Evolutionary conservation across 1,140 invertebrate genomes (phyloP), one percentile per base, ranked within the genome.

Genomic region (Maniola jurtina): DNA sequence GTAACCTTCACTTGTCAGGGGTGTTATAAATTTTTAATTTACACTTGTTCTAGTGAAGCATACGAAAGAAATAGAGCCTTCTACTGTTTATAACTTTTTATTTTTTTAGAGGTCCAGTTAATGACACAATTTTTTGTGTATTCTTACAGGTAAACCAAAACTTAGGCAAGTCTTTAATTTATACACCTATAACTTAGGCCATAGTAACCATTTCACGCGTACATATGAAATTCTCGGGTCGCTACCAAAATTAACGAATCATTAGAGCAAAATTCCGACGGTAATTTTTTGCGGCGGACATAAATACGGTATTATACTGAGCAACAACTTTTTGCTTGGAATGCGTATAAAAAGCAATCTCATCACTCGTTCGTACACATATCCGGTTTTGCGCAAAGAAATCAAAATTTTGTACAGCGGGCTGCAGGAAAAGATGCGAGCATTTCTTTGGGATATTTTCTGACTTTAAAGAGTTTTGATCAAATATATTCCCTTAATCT

Each of bases 321-420:
- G 77, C 73, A 80, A 79, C 75, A 72, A 81, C 73, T 86, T 88
- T 86, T 84, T 81, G 78, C 73, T 76, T 61, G 83, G 86, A 89
- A 90, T 90, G 80, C 83, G 81, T 67, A 76, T 79, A 89, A 88
- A 90, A 90, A 88, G 71, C 66, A 71, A 79, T 72, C 72, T 71
- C 77, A 78, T 73, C 80, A 76, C 72, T 72, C 76, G 70, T 70
- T 71, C 76, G 71, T 70, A 75, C 78, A 76, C 79, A 73, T 80
- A 89, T 87, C 80, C 83, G 85, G 81, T 82, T 88, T 73, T 74
- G 70, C 25, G 57, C 57, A 55, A 73, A 79, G 73, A 77, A 78
- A 81, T 79, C 66, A 71, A 76, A 74, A 74, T 70, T 70, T 66
- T 61, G 68, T 70, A 69, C 70, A 50, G 70, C 62, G 62, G n/a